Conservation (phyloP, 1,140 invertebrate genomes). For the Scaptomyza montana region DNA sequence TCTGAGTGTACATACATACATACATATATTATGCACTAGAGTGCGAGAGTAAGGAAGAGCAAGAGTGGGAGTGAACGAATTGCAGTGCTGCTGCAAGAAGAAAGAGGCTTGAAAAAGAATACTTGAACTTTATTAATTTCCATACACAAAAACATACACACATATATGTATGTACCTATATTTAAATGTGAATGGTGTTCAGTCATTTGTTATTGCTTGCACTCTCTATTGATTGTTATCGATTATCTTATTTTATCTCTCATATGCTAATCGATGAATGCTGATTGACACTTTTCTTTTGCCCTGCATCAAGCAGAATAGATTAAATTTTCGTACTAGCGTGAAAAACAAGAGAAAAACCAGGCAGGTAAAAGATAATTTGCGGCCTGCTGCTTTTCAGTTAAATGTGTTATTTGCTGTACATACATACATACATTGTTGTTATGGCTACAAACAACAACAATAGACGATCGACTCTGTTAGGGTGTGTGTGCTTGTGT, state of each 20-base stretch:
- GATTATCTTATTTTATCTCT: constrained; percentile 2
- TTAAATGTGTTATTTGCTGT: constrained; percentile 36
- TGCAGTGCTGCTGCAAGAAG: constrained; percentile 15
- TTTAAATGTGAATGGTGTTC: background rate
- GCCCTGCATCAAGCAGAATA: background rate
- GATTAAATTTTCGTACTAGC: background rate
- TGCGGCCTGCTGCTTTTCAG: constrained; percentile 33
- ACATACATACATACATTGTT: constrained; percentile 46
- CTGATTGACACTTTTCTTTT: background rate
- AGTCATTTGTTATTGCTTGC: constrained; percentile 20
- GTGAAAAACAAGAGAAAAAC: constrained; percentile 19
- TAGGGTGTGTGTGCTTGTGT: background rate
- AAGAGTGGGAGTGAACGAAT: constrained; percentile 26
- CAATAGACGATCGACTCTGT: constrained; percentile 42
- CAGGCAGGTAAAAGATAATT: constrained; percentile 28
- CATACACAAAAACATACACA: constrained; percentile 24
- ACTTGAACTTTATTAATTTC: constrained; percentile 33
- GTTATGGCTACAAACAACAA: constrained; percentile 55
- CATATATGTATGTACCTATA: background rate
- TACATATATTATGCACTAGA: background rate
- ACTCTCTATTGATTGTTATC: background rate
- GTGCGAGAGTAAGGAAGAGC: constrained; percentile 9
- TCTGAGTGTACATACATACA: constrained; percentile 14
- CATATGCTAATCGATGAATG: background rate
- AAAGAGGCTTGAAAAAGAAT: constrained; percentile 22